Evolutionary conservation across 2,888 invertebrate genomes (phyloP), one percentile per base, ranked within the genome.

Genomic region (Drosophila conformis): DNA sequence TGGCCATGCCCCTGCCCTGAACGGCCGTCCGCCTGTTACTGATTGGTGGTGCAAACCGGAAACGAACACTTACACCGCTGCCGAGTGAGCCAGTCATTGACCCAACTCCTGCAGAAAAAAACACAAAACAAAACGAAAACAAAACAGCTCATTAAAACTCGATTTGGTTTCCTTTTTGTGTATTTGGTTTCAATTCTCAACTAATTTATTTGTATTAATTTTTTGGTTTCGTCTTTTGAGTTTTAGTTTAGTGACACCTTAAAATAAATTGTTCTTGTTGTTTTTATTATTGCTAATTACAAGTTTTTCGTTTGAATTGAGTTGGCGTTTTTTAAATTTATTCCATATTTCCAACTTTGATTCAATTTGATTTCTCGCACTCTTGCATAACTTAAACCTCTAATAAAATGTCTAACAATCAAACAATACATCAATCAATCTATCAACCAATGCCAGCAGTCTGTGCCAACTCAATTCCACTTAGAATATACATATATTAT

Each of bases 181-280:
- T 78, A 71, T 78, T 80, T 79, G 77, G 56, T 82, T 89, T 89
- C 79, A 87, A 89, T 89, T 89, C 81, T 89, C 89, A 89, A 89
- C 89, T 87, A 87, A 87, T 87, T 87, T 84, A 87, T 87, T 87
- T 81, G 72, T 83, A 77, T 72, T 72, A 73, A 62, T 69, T 65
- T 73, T 73, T 70, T 76, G 64, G 49, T 58, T 78, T 80, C 75
- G 69, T 73, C 33, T 70, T 82, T 74, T 49, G 67, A 80, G 78
- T 75, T 74, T 82, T 84, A 87, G 80, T 84, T 87, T 83, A 75
- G 82, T 83, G 88, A 88, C 82, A 83, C 78, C 80, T 80, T 86
- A 86, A 83, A 88, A 66, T 88, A 82, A 65, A 78, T 69, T 80
- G 70, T 74, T 74, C 49, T 60, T 69, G 52, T 64, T 53, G 35